A percentile compares a stretch with the other conserved stretches of the same genome.
phyloP scores from a whole-genome alignment of 2,888 invertebrate species.

The Phanerotoma sp. region DNA sequence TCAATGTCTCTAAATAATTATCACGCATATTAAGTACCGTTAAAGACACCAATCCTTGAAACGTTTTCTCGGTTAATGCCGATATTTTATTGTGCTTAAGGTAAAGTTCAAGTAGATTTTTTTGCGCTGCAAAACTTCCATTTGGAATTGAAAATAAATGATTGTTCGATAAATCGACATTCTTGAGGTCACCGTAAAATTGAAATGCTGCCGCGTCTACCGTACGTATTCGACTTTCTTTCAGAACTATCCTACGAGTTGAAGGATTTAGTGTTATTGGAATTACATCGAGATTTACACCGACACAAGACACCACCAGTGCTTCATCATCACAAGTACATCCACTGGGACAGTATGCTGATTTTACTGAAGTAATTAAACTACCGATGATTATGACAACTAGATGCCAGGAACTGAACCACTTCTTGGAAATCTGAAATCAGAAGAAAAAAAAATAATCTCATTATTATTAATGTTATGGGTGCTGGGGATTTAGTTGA shows the following conservation, averaged over 20 bases:
- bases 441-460: constrained; percentile 6
- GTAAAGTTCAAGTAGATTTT: constrained; percentile 79
- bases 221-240: constrained; percentile 83
- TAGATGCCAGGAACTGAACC: constrained; percentile 17
- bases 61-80: constrained; percentile 75
- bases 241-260: constrained; percentile 79
- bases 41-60: constrained; percentile 74
- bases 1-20: constrained; percentile 79
- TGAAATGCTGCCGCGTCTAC: constrained; percentile 83
- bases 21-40: constrained; percentile 80
- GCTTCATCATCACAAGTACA: constrained; percentile 90
- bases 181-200: constrained; percentile 84
- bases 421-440: constrained; percentile 29
- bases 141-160: constrained; percentile 80
- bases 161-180: constrained; percentile 81
- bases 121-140: constrained; percentile 77
- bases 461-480: not conserved
- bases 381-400: constrained; percentile 35
- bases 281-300: constrained; percentile 82
- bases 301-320: constrained; percentile 81
- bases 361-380: constrained; percentile 42
- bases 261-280: constrained; percentile 91
- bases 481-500: too few relatives aligned
- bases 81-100: constrained; percentile 85
- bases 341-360: constrained; percentile 79